These are phyloP conservation scores for Drosophila longiperda DNA, from an alignment of 2,888 invertebrate species.

Conservation along the genomic window DNA sequence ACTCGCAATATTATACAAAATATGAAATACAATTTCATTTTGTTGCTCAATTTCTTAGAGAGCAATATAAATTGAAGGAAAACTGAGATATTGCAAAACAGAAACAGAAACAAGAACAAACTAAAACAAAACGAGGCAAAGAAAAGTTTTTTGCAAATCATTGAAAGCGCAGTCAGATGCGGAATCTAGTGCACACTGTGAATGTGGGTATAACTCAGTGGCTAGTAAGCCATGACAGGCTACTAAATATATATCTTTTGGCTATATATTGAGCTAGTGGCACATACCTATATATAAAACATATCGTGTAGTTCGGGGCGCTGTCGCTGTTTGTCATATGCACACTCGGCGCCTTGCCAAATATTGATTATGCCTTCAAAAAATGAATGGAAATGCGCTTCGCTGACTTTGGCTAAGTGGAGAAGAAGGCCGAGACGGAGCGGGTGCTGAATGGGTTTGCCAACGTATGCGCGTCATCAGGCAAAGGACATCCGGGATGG, in stretches of 20 bases:
- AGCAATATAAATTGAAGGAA: not conserved
- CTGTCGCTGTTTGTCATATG: slow-evolving; percentile 77
- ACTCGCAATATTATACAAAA: not conserved
- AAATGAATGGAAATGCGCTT: slow-evolving; percentile 77
- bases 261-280: slow-evolving; percentile 18
- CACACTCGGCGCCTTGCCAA: slow-evolving; percentile 74
- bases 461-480: slow-evolving; percentile 62
- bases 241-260: slow-evolving; percentile 21
- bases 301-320: slow-evolving; percentile 55
- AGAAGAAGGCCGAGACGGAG: not conserved
- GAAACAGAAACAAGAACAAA: slow-evolving; percentile 24
- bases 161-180: slow-evolving; percentile 59
- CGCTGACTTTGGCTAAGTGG: slow-evolving; percentile 58
- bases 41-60: not conserved
- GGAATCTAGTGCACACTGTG: slow-evolving; percentile 54
- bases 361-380: slow-evolving; percentile 75
- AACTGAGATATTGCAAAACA: slow-evolving; percentile 5
- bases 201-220: slow-evolving; percentile 34
- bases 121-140: slow-evolving; percentile 22
- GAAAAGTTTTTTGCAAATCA: slow-evolving; percentile 65
- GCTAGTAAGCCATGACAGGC: slow-evolving; percentile 25
- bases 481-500: slow-evolving; percentile 68
- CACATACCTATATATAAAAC: slow-evolving; percentile 16
- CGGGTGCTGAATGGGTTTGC: slow-evolving; percentile 11
- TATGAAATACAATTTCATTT: not conserved